phyloP scores from a whole-genome alignment of 1,140 invertebrate species.

The Lepidurus couesii region DNA sequence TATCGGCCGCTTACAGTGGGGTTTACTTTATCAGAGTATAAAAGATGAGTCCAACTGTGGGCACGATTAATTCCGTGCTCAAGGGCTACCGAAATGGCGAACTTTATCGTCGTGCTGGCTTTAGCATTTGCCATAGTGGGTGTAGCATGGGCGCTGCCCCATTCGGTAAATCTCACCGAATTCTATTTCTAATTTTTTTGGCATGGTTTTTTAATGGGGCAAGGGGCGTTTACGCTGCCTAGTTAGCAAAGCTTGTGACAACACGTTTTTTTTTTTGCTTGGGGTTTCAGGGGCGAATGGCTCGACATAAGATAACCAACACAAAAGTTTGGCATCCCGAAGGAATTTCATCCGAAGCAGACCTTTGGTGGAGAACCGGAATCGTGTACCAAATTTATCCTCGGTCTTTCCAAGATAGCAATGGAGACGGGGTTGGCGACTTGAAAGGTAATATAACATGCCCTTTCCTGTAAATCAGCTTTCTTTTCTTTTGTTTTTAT shows the following conservation, averaged over 20 bases:
- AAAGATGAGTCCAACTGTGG: neutral
- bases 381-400: constrained; percentile 73
- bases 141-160: neutral
- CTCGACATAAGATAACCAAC: neutral
- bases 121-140: neutral
- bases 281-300: neutral
- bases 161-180: neutral
- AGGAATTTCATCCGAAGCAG: neutral
- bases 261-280: too few species aligned
- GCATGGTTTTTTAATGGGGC: neutral
- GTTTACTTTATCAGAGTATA: neutral
- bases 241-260: too few species aligned
- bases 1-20: neutral
- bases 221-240: too few species aligned
- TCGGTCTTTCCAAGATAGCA: constrained; percentile 67
- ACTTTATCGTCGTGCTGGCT: neutral
- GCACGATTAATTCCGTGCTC: neutral
- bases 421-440: constrained; percentile 70
- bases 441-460: constrained; percentile 53
- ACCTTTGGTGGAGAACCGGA: constrained; percentile 63
- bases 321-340: neutral
- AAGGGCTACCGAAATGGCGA: neutral
- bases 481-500: neutral
- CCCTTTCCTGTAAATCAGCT: neutral
- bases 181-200: neutral